Conservation (phyloP, 2,888 invertebrate genomes). For the Agrotis puta region DNA sequence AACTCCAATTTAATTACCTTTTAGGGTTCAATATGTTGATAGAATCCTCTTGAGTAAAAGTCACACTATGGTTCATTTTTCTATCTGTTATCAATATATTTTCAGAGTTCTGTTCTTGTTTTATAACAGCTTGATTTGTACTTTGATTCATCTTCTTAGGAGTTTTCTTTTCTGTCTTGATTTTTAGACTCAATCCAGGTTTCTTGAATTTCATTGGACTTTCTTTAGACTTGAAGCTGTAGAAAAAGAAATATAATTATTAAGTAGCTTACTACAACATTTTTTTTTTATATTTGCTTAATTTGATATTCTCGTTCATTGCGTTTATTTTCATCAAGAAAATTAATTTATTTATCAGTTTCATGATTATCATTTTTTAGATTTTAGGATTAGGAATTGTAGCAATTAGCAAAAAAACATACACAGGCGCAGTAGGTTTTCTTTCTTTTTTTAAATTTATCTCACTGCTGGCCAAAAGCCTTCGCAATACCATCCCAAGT, state of each 20-base stretch:
- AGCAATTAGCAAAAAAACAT: too few species aligned
- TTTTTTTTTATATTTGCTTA: too few species aligned
- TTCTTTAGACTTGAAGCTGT: constrained; percentile 74
- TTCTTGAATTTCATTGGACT: constrained; percentile 79
- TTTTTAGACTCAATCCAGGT: constrained; percentile 70
- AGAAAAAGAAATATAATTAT: constrained; percentile 33
- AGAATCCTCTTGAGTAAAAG: constrained; percentile 72
- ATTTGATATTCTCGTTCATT: too few species aligned
- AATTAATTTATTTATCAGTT: too few species aligned
- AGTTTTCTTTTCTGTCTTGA: constrained; percentile 62
- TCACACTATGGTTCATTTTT: constrained; percentile 50
- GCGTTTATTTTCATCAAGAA: too few species aligned
- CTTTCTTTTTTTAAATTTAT: too few species aligned
- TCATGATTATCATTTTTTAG: too few species aligned
- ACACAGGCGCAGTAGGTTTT: too few species aligned
- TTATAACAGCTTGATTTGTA: constrained; percentile 10
- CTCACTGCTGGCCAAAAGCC: too few species aligned
- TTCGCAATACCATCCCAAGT: too few species aligned
- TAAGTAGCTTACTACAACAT: background rate
- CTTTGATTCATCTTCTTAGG: constrained; percentile 35
- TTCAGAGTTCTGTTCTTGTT: constrained; percentile 47
- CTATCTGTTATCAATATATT: constrained; percentile 34
- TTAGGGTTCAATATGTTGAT: constrained; percentile 76
- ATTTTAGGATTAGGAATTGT: too few species aligned
- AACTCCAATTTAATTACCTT: constrained; percentile 64